Evolutionary conservation across 2,797 vertebrate genomes (phyloP).

Genomic region (Discoglossus pictus): DNA sequence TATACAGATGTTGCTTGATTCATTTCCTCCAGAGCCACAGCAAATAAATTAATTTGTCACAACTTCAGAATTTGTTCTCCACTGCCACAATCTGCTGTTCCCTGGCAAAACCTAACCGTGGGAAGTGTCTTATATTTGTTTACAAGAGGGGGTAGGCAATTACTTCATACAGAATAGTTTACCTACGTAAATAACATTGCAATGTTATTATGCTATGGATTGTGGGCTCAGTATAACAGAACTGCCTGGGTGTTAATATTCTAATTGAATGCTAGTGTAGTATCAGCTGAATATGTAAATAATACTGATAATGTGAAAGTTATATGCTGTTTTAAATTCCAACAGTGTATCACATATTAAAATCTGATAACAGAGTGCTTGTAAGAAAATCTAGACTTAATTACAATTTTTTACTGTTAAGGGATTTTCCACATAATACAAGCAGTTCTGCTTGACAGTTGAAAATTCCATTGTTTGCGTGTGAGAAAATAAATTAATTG

Average conservation of each 20-base stretch:
- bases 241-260: too few species aligned
- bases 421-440: conserved; percentile 17
- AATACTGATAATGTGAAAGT: conserved; percentile 1
- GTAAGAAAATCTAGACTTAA: conserved; percentile 5
- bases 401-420: background rate
- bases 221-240: background rate
- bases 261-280: too few species aligned
- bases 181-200: too few species aligned
- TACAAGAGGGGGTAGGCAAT: too few species aligned
- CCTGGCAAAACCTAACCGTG: too few species aligned
- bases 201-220: background rate
- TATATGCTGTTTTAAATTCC: conserved; percentile 5
- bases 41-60: too few species aligned
- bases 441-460: conserved; percentile 23
- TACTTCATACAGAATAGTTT: too few species aligned
- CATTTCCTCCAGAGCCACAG: too few species aligned
- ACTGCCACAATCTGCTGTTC: too few species aligned
- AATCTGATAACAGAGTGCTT: conserved; percentile 5
- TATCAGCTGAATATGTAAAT: background rate
- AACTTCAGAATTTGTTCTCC: too few species aligned
- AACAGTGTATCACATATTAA: conserved; percentile 12
- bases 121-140: too few species aligned
- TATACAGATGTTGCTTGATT: too few species aligned
- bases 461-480: conserved; percentile 23
- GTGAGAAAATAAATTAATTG: conserved; percentile 26